Evolutionary conservation across 1,140 invertebrate genomes (phyloP).

Genomic region (Ostrea edulis): DNA sequence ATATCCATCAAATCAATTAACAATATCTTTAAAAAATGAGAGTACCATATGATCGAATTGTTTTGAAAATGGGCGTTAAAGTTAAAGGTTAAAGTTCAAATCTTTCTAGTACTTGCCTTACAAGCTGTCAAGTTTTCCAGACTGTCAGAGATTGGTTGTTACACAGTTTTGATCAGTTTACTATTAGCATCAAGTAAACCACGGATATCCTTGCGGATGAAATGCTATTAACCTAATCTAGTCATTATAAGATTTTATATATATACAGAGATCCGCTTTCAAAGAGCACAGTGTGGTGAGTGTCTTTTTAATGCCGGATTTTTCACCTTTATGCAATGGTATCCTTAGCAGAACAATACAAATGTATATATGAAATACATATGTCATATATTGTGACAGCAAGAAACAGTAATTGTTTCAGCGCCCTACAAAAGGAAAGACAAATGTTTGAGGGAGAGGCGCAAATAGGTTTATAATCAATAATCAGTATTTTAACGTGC

Average conservation of each 20-base stretch:
- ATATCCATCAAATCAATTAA: neutral
- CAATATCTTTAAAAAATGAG: neutral
- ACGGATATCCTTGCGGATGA: too few relatives aligned
- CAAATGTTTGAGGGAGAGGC: neutral
- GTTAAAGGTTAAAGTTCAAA: neutral
- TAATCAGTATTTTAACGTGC: neutral
- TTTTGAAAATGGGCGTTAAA: neutral
- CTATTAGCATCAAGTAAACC: too few relatives aligned
- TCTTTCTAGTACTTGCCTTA: too few relatives aligned
- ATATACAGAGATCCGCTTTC: too few relatives aligned
- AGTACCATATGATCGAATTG: neutral
- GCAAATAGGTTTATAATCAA: slow-evolving; percentile 6
- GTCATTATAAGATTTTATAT: too few relatives aligned
- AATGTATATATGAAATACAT: neutral
- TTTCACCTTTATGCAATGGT: slow-evolving; percentile 7
- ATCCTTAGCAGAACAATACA: slow-evolving; percentile 1
- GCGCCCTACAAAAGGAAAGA: neutral
- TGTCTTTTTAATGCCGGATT: neutral
- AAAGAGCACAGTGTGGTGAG: neutral
- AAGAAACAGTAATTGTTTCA: slow-evolving; percentile 7
- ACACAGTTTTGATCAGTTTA: too few relatives aligned
- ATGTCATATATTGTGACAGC: neutral
- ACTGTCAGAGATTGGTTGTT: too few relatives aligned
- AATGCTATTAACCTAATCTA: too few relatives aligned
- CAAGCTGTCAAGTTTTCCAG: neutral